Base-by-base conservation (phyloP, 2,797 vertebrate species). In the Macroramphosus scolopax region DNA sequence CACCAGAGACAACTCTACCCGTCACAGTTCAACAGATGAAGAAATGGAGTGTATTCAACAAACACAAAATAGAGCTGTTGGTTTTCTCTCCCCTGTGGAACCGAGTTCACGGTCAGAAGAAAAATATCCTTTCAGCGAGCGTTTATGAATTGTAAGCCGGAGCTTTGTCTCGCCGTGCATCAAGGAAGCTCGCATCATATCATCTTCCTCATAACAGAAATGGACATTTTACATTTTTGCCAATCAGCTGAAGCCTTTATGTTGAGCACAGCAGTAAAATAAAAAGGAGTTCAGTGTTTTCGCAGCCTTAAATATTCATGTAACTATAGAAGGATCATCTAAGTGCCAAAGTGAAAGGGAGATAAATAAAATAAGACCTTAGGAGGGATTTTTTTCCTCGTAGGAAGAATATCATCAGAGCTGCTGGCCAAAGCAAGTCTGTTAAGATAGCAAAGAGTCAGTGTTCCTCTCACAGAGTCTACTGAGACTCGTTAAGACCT, bases 401-500 rank as follows among this genome's bases (percentile, higher is more conserved):
- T 35, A 62, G 57, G 43, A 68, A 32, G 29, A 18, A 42, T 45
- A 46, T 81, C 57, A 57, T 52, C 41, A 22, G 16, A 53, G 44
- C 56, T 68, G 58, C 53, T 28, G 51, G 48, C 28, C 50, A 58
- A 44, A 68, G 66, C 51, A 48, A 43, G 60, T 71, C 45, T 60
- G 47, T 63, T 59, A 47, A 72, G 36, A 53, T 48, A 31, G 50
- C 22, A 14, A 5, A 22, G 40, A 60, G 63, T 53, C 62, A 11
- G 52, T 61, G 30, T 15, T 18, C 42, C 64, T 43, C 39, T 65
- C 49, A 16, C 44, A 42, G n/a, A n/a, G 29, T 38, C 76, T 63
- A 59, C 41, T 5, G 78, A 77, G 78, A 53, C 75, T 81, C 78
- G 53, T 82, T 83, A 84, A 60, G 49, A 60, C 41, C 60, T 66